Conservation (phyloP, 2,113 vertebrate species). For the Pseudopipra pipra region DNA sequence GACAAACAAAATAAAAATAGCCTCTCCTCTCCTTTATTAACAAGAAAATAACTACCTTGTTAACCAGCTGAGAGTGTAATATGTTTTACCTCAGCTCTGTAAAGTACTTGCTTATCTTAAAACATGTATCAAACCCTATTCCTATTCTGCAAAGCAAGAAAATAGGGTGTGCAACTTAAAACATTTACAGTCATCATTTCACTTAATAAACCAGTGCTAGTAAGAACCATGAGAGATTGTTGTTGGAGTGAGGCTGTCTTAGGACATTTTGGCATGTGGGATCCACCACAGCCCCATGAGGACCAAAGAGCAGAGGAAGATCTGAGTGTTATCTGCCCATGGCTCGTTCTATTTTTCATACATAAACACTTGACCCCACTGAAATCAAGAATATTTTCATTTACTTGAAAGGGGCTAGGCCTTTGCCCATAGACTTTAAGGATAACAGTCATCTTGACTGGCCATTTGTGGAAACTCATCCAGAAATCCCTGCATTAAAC, state of each 20-base stretch:
- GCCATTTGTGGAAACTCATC: neutral
- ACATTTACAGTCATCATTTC: neutral
- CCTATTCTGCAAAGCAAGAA: neutral
- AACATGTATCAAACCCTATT: neutral
- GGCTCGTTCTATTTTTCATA: neutral
- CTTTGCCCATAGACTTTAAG: neutral
- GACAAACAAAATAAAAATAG: constrained; percentile 34
- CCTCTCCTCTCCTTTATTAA: neutral
- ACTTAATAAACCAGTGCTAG: neutral
- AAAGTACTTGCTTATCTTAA: neutral
- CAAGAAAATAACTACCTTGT: constrained; percentile 29
- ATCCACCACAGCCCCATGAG: neutral
- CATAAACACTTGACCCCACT: neutral
- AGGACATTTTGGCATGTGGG: neutral
- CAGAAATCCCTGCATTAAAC: neutral
- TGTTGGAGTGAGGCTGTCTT: neutral
- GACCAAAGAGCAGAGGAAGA: neutral
- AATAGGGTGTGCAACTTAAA: neutral
- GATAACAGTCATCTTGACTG: neutral
- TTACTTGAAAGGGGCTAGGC: neutral
- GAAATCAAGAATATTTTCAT: neutral
- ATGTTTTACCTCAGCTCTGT: neutral
- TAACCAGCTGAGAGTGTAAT: neutral
- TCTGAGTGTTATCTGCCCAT: neutral
- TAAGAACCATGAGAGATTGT: neutral